Evolutionary conservation across 2,888 invertebrate genomes (phyloP), one percentile per base, ranked within the genome.

Genomic region (Epistrophella euchroma): DNA sequence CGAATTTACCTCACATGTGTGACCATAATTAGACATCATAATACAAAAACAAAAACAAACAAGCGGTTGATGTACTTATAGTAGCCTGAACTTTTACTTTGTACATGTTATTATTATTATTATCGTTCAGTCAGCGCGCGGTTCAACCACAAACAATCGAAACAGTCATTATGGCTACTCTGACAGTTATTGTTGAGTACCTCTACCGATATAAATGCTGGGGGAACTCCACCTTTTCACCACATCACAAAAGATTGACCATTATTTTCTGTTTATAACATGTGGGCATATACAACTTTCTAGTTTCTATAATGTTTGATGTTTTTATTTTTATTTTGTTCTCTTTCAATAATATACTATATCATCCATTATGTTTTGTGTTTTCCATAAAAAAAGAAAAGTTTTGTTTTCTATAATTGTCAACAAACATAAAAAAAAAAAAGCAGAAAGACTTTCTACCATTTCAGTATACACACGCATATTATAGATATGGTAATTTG

Each of bases 341-440:
- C 35, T 73, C 19, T 52, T 47, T 47, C 19, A 64, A 64, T 19
- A 9, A 10, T 19, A 28, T 32, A 55, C 4, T 6, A 28, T n/a
- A 28, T 32, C 4, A 50, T 52, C n/a, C 25, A 52, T 52, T 28
- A 28, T 55, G 32, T 7, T 32, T 32, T 32, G 58, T 58, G 32
- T 81, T 45, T 55, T 52, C 28, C 60, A 60, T 40, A 52, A 25
- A 19, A 25, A 22, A 60, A 37, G 28, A 68, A 78, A 70, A 83
- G 52, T 71, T 76, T 81, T 76, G 76, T 76, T 83, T 78, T 83
- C 78, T 78, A 66, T 66, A 76, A 82, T 76, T 76, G 68, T 68
- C 79, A 64, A 64, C 64, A 71, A 35, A 70, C 37, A 74, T 17
- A 40, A 64, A 45, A 64, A 40, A 58, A 60, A 17, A 22, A 58